Conservation (phyloP, 2,888 invertebrate genomes). For the Cheiracanthium punctorium region DNA sequence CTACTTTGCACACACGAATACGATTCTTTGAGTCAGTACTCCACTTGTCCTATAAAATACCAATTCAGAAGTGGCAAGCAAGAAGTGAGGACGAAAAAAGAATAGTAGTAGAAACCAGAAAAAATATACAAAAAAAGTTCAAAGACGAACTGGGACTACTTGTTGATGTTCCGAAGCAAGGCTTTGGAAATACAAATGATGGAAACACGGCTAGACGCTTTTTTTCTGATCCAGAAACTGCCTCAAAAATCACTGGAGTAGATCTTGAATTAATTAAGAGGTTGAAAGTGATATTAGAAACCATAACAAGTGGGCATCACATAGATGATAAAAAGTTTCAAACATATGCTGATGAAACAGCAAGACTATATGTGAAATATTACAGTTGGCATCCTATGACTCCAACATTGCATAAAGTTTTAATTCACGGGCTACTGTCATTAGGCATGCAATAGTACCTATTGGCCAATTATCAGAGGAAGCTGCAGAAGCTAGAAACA, state of each 20-base stretch:
- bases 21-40: conserved; percentile 28
- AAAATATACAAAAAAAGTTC: conserved; percentile 24
- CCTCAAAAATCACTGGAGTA: neutral
- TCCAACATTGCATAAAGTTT: conserved; percentile 40
- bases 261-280: neutral
- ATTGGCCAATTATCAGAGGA: conserved; percentile 29
- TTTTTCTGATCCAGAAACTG: conserved; percentile 16
- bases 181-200: conserved; percentile 42
- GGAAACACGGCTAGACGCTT: conserved; percentile 39
- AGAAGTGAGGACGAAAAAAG: conserved; percentile 16
- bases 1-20: conserved; percentile 17
- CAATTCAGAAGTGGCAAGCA: conserved; percentile 29
- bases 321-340: conserved; percentile 16
- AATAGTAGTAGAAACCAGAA: neutral
- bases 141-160: conserved; percentile 26
- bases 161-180: conserved; percentile 37
- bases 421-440: conserved; percentile 43
- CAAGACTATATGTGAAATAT: conserved; percentile 28
- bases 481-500: conserved; percentile 27
- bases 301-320: conserved; percentile 13
- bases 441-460: conserved; percentile 18
- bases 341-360: conserved; percentile 39
- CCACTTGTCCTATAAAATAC: conserved; percentile 26
- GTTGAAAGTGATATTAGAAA: conserved; percentile 2
- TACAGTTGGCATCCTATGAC: conserved; percentile 62